phyloP scores from a whole-genome alignment of 37 sponge, comb jelly and placozoan species.

The Chondrilla cf. caribensis region DNA sequence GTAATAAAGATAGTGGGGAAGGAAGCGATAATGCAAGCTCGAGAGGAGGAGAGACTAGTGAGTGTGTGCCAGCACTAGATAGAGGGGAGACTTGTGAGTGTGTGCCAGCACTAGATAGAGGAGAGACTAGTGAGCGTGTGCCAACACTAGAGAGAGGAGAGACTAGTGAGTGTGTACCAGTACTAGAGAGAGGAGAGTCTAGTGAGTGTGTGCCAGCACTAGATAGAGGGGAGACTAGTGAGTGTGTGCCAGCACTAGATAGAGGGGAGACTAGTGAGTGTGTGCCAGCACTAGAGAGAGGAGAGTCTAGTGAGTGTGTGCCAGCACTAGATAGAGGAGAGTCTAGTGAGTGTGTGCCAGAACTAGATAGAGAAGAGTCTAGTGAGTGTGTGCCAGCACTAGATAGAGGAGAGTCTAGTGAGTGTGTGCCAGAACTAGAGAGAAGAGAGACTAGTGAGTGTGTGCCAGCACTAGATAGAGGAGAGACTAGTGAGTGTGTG shows the following conservation, averaged over 20 bases:
- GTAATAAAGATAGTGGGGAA: constrained; percentile 79
- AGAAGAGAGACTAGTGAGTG: too few relatives aligned
- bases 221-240: too few relatives aligned
- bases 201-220: not conserved
- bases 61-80: not conserved
- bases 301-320: not conserved
- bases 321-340: too few relatives aligned
- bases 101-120: too few relatives aligned
- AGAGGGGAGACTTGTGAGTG: too few relatives aligned
- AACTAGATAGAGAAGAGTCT: constrained; percentile 22
- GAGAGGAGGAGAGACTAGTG: constrained; percentile 44
- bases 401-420: not conserved
- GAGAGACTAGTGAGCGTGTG: too few relatives aligned
- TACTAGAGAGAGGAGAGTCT: not conserved
- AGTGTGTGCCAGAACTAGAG: not conserved
- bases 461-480: too few relatives aligned
- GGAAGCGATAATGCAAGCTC: constrained; percentile 65
- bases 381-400: constrained; percentile 27
- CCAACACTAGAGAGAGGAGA: too few relatives aligned
- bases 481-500: constrained; percentile 32
- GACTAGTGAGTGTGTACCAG: constrained; percentile 35
- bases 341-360: too few relatives aligned
- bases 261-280: constrained; percentile 37
- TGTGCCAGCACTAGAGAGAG: not conserved
- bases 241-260: too few relatives aligned